phyloP scores from a whole-genome alignment of 1,140 invertebrate species.

The Dinoponera quadriceps region DNA sequence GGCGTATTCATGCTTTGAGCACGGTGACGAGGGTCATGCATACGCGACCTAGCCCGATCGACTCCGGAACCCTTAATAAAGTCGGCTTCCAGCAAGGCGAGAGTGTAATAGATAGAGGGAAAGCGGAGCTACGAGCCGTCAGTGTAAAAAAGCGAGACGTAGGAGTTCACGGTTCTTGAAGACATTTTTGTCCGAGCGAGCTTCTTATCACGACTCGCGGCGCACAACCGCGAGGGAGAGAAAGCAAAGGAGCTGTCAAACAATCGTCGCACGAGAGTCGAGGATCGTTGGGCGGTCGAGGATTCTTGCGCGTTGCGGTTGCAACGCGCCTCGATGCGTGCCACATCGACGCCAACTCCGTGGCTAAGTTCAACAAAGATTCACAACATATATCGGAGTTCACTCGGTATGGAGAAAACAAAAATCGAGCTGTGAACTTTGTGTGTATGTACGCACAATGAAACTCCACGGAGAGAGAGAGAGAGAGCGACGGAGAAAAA shows the following conservation, averaged over 20 bases:
- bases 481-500: too few species aligned
- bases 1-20: slow-evolving; percentile 31
- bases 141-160: slow-evolving; percentile 14
- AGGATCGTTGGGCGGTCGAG: not conserved
- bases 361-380: not conserved
- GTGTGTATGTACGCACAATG: too few species aligned
- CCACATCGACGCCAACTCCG: not conserved
- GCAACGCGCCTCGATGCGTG: not conserved
- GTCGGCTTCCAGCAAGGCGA: not conserved
- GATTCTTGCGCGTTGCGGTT: not conserved
- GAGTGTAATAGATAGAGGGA: slow-evolving; percentile 14
- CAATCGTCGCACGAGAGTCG: not conserved
- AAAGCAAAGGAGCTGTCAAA: not conserved
- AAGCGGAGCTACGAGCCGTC: slow-evolving; percentile 15
- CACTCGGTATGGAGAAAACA: not conserved
- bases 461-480: too few species aligned
- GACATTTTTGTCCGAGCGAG: not conserved
- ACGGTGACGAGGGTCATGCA: slow-evolving; percentile 35
- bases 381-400: not conserved
- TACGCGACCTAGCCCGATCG: slow-evolving; percentile 3
- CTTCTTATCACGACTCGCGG: slow-evolving; percentile 28
- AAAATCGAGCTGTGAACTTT: not conserved
- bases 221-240: not conserved
- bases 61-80: slow-evolving; percentile 40
- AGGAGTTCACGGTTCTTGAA: not conserved